Base-by-base conservation (phyloP, 2,888 invertebrate genomes). In the Vannuccia rotundouncinata region DNA sequence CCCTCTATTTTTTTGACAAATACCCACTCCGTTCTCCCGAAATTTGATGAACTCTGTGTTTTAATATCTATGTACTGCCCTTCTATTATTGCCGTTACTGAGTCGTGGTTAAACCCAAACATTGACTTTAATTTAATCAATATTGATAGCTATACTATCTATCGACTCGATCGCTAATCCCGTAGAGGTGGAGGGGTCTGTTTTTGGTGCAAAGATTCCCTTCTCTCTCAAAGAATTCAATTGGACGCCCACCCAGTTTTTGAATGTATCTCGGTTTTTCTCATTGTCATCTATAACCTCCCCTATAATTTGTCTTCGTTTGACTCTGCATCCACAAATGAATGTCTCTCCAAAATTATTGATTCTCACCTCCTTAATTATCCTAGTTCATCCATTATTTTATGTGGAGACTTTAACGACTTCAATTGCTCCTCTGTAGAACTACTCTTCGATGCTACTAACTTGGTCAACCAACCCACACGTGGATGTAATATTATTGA, bases 401-500 rank as follows among this genome's bases (percentile, higher is more conserved):
- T 29, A 31, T 75, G 75, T 2, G 75, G 75, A 2, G 75, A 75
- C 25, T 75, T 75, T 31, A 75, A 75, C 75, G 31, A 75, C 31
- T 75, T 75, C 75, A 75, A 75, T 31, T 75, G 75, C 31, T 29
- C 29, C 22, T 29, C 31, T 31, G 17, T 75, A 31, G 75, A 75
- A 31, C 30, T 75, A n/a, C 29, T 29, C 75, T 75, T 75, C 75
- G 31, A 75, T 75, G 30, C 31, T 31, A 75, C 2, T 31, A 75
- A 75, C 31, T 29, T 29, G 31, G 75, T 75, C 29, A 75, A 31
- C 75, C 29, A 75, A 31, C 75, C 75, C 29, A 75, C 75, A 75
- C 75, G 75, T 75, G 75, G 75, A 75, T 13, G 30, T 75, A 75
- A 75, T 75, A 75, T 75, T 75, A 22, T 75, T 31, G 75, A 75